Evolutionary conservation across 2,113 vertebrate genomes (phyloP).

Genomic region (Athene noctua): DNA sequence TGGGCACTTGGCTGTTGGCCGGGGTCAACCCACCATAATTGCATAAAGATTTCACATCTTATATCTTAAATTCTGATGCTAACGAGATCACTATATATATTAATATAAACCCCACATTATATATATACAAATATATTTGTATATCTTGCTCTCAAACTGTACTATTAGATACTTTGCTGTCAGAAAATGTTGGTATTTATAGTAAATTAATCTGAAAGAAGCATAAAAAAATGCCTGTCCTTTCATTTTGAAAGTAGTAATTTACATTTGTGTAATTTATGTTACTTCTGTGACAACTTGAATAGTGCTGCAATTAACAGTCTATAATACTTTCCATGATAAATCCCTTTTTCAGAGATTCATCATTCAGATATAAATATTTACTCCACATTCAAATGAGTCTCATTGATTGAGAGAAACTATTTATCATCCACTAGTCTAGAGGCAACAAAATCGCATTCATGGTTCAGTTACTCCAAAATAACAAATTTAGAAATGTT

Average conservation of each 20-base stretch:
- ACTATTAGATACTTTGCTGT: background rate
- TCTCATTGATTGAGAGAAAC: background rate
- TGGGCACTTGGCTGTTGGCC: background rate
- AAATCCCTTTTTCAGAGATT: constrained; percentile 5
- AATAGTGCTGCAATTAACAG: constrained; percentile 14
- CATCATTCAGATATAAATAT: constrained; percentile 39
- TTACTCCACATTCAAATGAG: constrained; percentile 8
- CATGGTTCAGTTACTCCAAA: background rate
- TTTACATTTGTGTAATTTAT: background rate
- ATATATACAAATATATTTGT: background rate
- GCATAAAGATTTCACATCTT: background rate
- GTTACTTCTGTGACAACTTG: background rate
- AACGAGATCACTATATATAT: background rate
- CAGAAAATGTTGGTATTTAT: background rate
- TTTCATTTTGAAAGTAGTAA: background rate
- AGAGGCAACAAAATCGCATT: background rate
- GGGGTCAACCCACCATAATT: background rate
- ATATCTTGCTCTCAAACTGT: background rate
- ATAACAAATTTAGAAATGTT: background rate
- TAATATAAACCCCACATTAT: background rate
- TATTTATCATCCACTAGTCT: background rate
- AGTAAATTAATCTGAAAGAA: background rate
- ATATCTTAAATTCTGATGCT: background rate
- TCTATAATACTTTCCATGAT: background rate
- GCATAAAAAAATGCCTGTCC: background rate